Evolutionary conservation across 2,888 invertebrate species (phyloP).

Genomic region (Epinotia nisella): DNA sequence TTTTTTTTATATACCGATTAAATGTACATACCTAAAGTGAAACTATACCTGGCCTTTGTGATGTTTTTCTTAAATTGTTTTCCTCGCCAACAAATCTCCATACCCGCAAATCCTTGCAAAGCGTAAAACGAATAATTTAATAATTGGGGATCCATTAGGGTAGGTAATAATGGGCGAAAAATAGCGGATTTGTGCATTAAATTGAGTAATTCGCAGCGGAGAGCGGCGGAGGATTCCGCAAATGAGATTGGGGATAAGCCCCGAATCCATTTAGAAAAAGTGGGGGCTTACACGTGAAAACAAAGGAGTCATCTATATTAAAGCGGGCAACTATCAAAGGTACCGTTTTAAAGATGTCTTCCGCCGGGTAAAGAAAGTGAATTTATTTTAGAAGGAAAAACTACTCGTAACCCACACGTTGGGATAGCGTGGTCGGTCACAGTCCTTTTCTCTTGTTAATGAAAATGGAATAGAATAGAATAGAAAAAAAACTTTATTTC

Average conservation of each 20-base stretch:
- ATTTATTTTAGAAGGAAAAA: not conserved
- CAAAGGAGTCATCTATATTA: conserved; percentile 33
- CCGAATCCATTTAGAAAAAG: conserved; percentile 58
- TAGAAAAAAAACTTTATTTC: too few relatives aligned
- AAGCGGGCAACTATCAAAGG: conserved; percentile 25
- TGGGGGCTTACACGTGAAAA: conserved; percentile 43
- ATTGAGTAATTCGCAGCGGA: conserved; percentile 70
- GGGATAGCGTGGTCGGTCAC: not conserved
- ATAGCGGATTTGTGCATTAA: conserved; percentile 69
- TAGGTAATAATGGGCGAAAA: conserved; percentile 70
- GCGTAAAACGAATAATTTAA: conserved; percentile 55
- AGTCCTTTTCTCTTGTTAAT: not conserved
- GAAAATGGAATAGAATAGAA: too few relatives aligned
- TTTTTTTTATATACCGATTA: too few relatives aligned
- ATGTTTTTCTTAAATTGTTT: not conserved
- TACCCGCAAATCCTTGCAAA: conserved; percentile 24
- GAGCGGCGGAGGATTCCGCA: conserved; percentile 61
- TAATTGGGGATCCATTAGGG: conserved; percentile 61
- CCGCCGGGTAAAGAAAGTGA: not conserved
- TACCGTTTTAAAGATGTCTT: conserved; percentile 9
- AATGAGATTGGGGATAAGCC: conserved; percentile 72
- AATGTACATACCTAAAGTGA: not conserved
- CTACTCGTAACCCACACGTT: not conserved
- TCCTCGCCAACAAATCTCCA: not conserved
- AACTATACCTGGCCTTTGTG: not conserved